Base-by-base conservation (phyloP, 2,888 invertebrate species). In the Buathra laborator region DNA sequence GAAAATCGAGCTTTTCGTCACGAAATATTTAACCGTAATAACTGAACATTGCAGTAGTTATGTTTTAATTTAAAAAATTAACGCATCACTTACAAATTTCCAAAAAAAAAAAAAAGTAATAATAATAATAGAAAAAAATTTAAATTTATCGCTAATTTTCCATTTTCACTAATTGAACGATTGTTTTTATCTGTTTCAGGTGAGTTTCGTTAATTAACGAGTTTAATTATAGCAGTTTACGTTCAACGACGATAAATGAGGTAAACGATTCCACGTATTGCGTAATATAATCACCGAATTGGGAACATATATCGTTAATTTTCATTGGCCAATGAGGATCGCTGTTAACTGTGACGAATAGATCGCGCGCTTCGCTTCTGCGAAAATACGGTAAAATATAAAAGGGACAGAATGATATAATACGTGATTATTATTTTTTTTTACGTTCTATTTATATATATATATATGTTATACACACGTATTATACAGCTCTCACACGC, bases 171-270 rank as follows among this genome's bases (percentile, higher is more conserved):
- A 51, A 76, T 48, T 9, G 29, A 64, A 64, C 64, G 3, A 44
- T 1, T 59, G 51, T 67, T 68, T 80, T 70, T 48, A 59, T 83
- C 43, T 84, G 87, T 88, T 88, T 77, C 86, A 88, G 87, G 87
- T 88, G 87, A 88, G 87, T 86, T 48, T 51, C 32, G 9, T 72
- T 46, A 46, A 44, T 75, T 14, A 32, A 37, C 10, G 29, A 64
- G 19, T 10, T 43, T 19, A 46, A 77, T 83, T 24, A 56, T 56
- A 62, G n/a, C 62, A 32, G 29, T 66, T 59, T 68, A 14, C 16
- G 4, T 12, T 48, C 10, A 51, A 32, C 7, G 7, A 12, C 24
- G 14, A 44, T 19, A 14, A 44, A 16, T 53, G 29, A 85, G 83
- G 79, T 85, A 81, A 84, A 77, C 4, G 32, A 46, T 64, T 43